phyloP scores from a whole-genome alignment of 2,797 vertebrate genomes.

The Adrianichthys oophorus region DNA sequence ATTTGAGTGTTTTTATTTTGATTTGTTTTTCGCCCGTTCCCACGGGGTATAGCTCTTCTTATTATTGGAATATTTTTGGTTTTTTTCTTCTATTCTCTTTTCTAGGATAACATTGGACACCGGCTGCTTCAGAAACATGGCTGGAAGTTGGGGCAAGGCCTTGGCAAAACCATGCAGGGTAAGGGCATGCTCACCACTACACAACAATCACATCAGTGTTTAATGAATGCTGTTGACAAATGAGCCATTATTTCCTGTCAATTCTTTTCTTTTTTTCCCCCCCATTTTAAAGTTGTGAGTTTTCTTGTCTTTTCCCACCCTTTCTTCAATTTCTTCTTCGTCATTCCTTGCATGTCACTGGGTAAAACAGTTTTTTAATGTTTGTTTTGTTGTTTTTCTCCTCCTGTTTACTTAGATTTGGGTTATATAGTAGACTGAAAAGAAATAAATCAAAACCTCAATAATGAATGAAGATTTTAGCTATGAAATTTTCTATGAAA shows the following conservation, averaged over 20 bases:
- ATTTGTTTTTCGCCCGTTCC: slow-evolving; percentile 63
- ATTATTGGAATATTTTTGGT: slow-evolving; percentile 99
- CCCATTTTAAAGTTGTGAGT: slow-evolving; percentile 30
- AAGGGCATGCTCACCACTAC: slow-evolving; percentile 69
- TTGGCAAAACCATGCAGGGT: slow-evolving; percentile 99
- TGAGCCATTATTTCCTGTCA: slow-evolving; percentile 41
- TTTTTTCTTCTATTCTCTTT: slow-evolving; percentile 92
- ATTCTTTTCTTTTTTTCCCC: slow-evolving; percentile 32
- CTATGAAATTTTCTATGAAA: slow-evolving; percentile 16
- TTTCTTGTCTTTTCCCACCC: slow-evolving; percentile 40
- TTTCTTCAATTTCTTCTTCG: slow-evolving; percentile 49
- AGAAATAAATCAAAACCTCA: neutral
- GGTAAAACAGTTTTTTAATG: slow-evolving; percentile 32
- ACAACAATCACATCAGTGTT: slow-evolving; percentile 21
- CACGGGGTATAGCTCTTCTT: slow-evolving; percentile 91
- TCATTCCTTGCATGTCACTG: slow-evolving; percentile 41
- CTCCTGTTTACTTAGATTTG: neutral
- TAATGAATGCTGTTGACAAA: slow-evolving; percentile 41
- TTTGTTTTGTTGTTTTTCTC: slow-evolving; percentile 22
- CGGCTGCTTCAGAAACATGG: slow-evolving; percentile 99
- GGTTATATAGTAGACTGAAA: slow-evolving; percentile 15
- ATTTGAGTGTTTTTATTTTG: slow-evolving; percentile 66
- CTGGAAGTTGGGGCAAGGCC: slow-evolving; percentile 99
- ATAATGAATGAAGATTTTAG: slow-evolving; percentile 11
- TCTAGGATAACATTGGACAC: slow-evolving; percentile 99